Conservation (phyloP, 2,797 vertebrate species). For the Sebastes taczanowskii region DNA sequence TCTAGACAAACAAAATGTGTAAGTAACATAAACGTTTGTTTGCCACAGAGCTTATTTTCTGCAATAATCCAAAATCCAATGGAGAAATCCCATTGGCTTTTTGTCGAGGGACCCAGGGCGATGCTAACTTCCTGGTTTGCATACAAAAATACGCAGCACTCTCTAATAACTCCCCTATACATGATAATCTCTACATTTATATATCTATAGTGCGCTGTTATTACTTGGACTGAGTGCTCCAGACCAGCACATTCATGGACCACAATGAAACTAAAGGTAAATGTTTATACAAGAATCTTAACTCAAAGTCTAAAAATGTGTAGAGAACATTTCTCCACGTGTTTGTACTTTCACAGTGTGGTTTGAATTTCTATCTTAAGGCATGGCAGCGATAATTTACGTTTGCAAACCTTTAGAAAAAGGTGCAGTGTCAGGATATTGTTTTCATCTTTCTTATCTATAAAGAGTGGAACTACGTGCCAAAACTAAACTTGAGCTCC, state of each 20-base stretch:
- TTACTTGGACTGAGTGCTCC: neutral
- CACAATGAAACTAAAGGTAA: conserved; percentile 10
- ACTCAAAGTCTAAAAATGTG: conserved; percentile 25
- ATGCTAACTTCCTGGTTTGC: too few species aligned
- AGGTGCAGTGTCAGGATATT: conserved; percentile 58
- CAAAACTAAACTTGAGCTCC: conserved; percentile 56
- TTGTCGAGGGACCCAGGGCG: too few species aligned
- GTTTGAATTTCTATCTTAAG: conserved; percentile 57
- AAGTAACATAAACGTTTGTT: too few species aligned
- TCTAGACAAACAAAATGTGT: too few species aligned
- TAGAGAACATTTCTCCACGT: conserved; percentile 21
- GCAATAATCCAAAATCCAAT: too few species aligned
- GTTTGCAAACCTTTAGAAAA: conserved; percentile 43
- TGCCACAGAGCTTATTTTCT: too few species aligned
- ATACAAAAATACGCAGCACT: too few species aligned
- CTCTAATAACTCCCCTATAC: neutral
- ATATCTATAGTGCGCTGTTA: neutral
- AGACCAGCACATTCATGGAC: neutral
- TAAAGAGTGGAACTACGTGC: conserved; percentile 41
- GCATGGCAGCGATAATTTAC: conserved; percentile 58
- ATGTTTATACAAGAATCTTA: conserved; percentile 18
- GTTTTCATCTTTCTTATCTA: conserved; percentile 63
- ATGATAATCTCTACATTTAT: neutral
- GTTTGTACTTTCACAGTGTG: conserved; percentile 46
- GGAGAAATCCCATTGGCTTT: too few species aligned